Conservation (phyloP, 2,113 vertebrate species). For the Corythoichthys haematopterus region DNA sequence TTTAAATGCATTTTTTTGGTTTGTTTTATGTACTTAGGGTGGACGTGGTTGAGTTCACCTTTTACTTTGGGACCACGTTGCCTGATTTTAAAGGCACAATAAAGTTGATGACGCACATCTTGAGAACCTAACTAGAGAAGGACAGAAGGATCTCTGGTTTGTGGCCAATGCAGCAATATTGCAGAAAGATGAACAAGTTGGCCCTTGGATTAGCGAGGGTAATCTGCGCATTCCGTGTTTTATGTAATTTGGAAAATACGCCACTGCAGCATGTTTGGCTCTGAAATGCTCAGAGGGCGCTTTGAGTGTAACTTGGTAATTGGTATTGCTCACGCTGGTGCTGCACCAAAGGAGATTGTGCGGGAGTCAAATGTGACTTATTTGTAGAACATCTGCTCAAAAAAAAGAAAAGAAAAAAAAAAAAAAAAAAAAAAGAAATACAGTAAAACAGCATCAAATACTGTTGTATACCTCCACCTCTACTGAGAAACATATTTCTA, state of each 20-base stretch:
- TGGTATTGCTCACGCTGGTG: slow-evolving; percentile 31
- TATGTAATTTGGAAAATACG: slow-evolving; percentile 51
- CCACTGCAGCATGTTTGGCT: slow-evolving; percentile 42
- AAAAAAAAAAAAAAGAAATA: slow-evolving; percentile 1
- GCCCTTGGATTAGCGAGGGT: slow-evolving; percentile 58
- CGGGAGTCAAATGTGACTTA: slow-evolving; percentile 26
- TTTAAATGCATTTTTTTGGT: neutral
- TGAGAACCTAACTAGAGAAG: slow-evolving; percentile 13
- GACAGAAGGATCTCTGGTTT: slow-evolving; percentile 44
- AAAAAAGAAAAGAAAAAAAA: slow-evolving; percentile 7
- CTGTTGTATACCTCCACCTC: neutral
- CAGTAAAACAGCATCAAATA: neutral
- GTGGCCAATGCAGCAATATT: slow-evolving; percentile 53
- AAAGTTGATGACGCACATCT: slow-evolving; percentile 35
- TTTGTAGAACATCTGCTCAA: slow-evolving; percentile 33
- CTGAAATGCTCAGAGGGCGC: slow-evolving; percentile 45
- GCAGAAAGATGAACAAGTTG: slow-evolving; percentile 56
- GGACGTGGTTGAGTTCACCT: neutral
- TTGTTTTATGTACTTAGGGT: neutral
- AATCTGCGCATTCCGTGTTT: slow-evolving; percentile 64
- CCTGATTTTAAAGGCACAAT: neutral
- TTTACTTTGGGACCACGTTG: neutral
- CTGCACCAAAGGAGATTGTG: slow-evolving; percentile 10
- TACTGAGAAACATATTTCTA: neutral
- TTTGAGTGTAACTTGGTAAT: slow-evolving; percentile 47